Conservation (phyloP, 23 tunicate species). For the Halocynthia aurantium region DNA sequence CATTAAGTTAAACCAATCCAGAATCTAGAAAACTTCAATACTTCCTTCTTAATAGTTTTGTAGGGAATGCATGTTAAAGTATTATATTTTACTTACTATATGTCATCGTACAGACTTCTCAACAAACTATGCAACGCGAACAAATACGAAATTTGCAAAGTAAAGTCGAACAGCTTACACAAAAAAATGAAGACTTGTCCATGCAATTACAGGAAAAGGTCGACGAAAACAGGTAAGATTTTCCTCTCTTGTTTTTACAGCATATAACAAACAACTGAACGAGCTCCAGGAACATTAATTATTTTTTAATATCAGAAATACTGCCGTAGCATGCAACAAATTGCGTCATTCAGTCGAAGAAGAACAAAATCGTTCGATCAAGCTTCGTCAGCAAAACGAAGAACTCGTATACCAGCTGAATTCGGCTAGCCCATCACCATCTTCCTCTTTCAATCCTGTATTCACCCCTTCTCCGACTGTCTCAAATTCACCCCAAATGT, state of each 20-base stretch:
- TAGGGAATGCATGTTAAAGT: too few relatives aligned
- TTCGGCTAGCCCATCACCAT: slow-evolving; percentile 51
- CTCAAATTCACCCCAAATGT: neutral
- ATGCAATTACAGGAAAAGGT: slow-evolving; percentile 50
- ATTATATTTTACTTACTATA: neutral
- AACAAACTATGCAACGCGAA: slow-evolving; percentile 26
- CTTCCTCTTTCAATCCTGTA: slow-evolving; percentile 74
- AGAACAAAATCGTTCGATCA: slow-evolving; percentile 28
- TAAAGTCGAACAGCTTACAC: slow-evolving; percentile 42
- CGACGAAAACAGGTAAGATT: slow-evolving; percentile 35
- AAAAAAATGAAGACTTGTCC: slow-evolving; percentile 68
- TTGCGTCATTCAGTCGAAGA: slow-evolving; percentile 32
- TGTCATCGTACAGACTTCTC: slow-evolving; percentile 28
- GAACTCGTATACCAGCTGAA: slow-evolving; percentile 67
- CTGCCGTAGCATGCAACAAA: slow-evolving; percentile 10
- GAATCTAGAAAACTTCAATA: too few relatives aligned
- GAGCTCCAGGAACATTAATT: neutral
- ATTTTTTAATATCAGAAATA: neutral
- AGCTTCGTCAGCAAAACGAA: slow-evolving; percentile 58
- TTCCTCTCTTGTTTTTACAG: neutral
- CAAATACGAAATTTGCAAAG: slow-evolving; percentile 26
- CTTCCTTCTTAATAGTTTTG: too few relatives aligned
- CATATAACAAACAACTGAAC: neutral
- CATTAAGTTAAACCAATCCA: too few relatives aligned
- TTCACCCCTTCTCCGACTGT: slow-evolving; percentile 65